Conservation (phyloP, 2,888 invertebrate genomes). For the Lordiphosa andalusiaca region DNA sequence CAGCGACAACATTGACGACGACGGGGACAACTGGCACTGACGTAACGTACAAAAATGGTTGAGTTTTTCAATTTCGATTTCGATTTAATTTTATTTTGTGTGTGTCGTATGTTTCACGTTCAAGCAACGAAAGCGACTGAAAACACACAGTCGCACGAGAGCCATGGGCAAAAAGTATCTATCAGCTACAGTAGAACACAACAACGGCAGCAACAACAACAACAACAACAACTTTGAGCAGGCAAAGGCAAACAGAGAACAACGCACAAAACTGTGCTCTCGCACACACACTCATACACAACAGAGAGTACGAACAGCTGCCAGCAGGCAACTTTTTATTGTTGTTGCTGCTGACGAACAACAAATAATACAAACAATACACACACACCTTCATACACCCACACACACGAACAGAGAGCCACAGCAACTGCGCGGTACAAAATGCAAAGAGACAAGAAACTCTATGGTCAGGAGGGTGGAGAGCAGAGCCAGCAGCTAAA, state of each 20-base stretch:
- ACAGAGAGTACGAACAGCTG: conserved; percentile 48
- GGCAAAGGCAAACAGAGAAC: conserved; percentile 72
- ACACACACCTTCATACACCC: conserved; percentile 29
- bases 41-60: conserved; percentile 63
- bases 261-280: conserved; percentile 53
- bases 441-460: conserved; percentile 68
- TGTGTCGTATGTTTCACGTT: conserved; percentile 74
- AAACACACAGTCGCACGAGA: conserved; percentile 61
- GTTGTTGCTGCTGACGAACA: conserved; percentile 62
- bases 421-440: conserved; percentile 71
- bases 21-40: conserved; percentile 46
- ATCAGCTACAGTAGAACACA: conserved; percentile 73
- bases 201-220: conserved; percentile 40
- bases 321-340: conserved; percentile 61
- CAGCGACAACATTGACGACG: conserved; percentile 16
- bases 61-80: conserved; percentile 49
- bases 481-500: conserved; percentile 1
- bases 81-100: conserved; percentile 56
- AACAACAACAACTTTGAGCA: conserved; percentile 19
- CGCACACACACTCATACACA: conserved; percentile 25
- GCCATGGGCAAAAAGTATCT: conserved; percentile 53
- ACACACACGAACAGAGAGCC: conserved; percentile 42
- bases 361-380: conserved; percentile 74
- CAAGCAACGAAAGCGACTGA: conserved; percentile 77
- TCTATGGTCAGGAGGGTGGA: conserved; percentile 36